A percentile compares a stretch with the other conserved stretches of the same genome.
Conservation (phyloP, 2,113 vertebrate species). For the Malurus elegans region DNA sequence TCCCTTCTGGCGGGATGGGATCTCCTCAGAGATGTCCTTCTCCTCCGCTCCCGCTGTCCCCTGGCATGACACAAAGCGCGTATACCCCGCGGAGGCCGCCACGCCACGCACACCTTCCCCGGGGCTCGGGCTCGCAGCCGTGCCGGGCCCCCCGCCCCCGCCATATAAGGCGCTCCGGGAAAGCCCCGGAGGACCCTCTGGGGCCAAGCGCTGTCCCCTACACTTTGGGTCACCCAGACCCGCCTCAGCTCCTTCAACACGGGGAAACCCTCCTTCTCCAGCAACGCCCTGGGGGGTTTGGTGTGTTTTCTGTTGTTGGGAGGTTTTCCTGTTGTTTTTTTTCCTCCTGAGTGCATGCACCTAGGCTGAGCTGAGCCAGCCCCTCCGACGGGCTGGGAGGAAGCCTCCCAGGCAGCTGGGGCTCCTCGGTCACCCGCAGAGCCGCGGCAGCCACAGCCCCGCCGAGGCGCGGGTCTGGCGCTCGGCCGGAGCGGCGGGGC, state of each 20-base stretch:
- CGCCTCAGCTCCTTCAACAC: background rate
- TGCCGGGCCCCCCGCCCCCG: background rate
- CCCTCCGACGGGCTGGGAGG: background rate
- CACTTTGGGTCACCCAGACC: background rate
- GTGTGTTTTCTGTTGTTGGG: background rate
- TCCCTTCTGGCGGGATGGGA: background rate
- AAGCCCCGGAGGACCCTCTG: background rate
- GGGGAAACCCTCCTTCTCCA: background rate
- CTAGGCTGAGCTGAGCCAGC: background rate
- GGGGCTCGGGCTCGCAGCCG: background rate
- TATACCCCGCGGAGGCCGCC: background rate
- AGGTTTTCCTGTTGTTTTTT: accelerated
- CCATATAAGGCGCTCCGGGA: background rate
- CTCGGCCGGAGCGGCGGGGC: background rate
- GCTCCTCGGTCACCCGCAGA: background rate
- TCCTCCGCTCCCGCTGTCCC: background rate
- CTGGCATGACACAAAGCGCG: background rate
- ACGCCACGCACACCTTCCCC: background rate
- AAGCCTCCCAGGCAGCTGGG: background rate
- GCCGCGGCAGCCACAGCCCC: background rate
- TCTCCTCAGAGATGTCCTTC: background rate
- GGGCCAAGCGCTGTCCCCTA: background rate
- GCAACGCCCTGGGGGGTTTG: background rate
- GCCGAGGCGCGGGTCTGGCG: too few species aligned
- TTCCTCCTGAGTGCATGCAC: too few species aligned